These are phyloP conservation scores for Sciurus vulgaris DNA, from an alignment of 2,797 vertebrate species.

Conservation along the genomic window DNA sequence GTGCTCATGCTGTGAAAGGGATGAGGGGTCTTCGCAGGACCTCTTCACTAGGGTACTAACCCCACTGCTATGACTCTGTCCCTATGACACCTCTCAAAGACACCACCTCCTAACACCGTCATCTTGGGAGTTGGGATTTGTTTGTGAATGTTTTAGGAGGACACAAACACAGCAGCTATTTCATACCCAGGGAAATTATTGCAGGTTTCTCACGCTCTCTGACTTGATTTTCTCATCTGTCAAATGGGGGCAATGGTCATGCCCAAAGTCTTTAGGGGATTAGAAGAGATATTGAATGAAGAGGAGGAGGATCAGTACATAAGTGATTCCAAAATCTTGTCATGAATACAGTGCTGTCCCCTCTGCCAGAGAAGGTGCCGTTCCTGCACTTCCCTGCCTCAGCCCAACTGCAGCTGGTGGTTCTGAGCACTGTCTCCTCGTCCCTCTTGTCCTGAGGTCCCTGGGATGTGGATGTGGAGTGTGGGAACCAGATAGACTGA, in stretches of 20 bases:
- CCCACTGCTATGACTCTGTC: background rate
- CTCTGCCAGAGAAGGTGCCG: background rate
- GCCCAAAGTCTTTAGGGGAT: background rate
- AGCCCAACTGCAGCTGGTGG: background rate
- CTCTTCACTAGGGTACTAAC: background rate
- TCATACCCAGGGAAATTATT: background rate
- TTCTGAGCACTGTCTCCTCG: background rate
- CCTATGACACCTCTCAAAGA: background rate
- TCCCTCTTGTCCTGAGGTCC: too few species aligned
- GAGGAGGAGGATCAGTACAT: background rate
- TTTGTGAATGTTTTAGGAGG: background rate
- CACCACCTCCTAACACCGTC: background rate
- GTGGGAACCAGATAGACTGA: background rate
- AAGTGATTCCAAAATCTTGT: background rate
- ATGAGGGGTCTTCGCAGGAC: background rate
- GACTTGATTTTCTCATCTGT: constrained; percentile 45
- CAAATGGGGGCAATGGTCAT: background rate
- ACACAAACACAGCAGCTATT: background rate
- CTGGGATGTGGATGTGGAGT: background rate
- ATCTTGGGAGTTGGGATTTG: background rate
- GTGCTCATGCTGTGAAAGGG: background rate
- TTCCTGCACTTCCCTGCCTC: background rate
- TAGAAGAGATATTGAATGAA: background rate
- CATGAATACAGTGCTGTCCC: background rate
- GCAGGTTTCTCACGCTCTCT: background rate